Percentiles rank a stretch among this genome's conserved stretches.
These are phyloP conservation scores for Drosophila grimshawi DNA, from an alignment of 1,140 invertebrate species.

Conservation along the genomic window DNA sequence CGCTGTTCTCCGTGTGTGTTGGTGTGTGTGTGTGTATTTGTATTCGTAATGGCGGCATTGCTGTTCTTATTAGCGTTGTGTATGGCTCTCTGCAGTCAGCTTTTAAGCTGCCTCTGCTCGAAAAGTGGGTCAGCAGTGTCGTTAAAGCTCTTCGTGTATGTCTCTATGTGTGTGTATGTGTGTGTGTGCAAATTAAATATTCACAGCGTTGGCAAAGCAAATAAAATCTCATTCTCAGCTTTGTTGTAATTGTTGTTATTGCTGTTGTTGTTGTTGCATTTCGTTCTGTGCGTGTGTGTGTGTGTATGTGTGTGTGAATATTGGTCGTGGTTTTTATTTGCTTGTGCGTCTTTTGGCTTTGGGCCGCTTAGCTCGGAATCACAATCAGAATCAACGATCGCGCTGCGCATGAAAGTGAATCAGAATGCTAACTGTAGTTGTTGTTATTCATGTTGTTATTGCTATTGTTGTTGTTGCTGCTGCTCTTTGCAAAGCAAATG, in stretches of 20 bases:
- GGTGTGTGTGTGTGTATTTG: slow-evolving; percentile 52
- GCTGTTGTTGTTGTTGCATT: slow-evolving; percentile 65
- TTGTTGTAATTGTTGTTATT: slow-evolving; percentile 26
- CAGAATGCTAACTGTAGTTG: slow-evolving; percentile 62
- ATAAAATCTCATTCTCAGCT: slow-evolving; percentile 72
- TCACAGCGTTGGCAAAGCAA: slow-evolving; percentile 80
- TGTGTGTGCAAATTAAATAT: slow-evolving; percentile 75
- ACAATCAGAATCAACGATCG: slow-evolving; percentile 59
- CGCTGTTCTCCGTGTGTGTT: slow-evolving; percentile 31
- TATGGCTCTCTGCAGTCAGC: slow-evolving; percentile 51
- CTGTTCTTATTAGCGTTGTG: slow-evolving; percentile 77
- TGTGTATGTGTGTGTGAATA: slow-evolving; percentile 15
- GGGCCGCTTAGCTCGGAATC: slow-evolving; percentile 37
- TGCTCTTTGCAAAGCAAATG: slow-evolving; percentile 72
- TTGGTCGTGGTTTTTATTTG: slow-evolving; percentile 36
- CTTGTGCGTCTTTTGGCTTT: slow-evolving; percentile 40
- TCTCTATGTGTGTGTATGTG: slow-evolving; percentile 16
- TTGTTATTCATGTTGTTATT: slow-evolving; percentile 30
- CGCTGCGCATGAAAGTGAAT: slow-evolving; percentile 79
- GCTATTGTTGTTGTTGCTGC: slow-evolving; percentile 24
- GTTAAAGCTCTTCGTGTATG: slow-evolving; percentile 57
- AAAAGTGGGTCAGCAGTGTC: slow-evolving; percentile 77
- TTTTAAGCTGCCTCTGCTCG: slow-evolving; percentile 62
- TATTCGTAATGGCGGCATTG: slow-evolving; percentile 68
- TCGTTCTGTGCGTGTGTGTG: slow-evolving; percentile 46